Base-by-base conservation (phyloP, 2,888 invertebrate genomes). In the Oeneis ivallda region DNA sequence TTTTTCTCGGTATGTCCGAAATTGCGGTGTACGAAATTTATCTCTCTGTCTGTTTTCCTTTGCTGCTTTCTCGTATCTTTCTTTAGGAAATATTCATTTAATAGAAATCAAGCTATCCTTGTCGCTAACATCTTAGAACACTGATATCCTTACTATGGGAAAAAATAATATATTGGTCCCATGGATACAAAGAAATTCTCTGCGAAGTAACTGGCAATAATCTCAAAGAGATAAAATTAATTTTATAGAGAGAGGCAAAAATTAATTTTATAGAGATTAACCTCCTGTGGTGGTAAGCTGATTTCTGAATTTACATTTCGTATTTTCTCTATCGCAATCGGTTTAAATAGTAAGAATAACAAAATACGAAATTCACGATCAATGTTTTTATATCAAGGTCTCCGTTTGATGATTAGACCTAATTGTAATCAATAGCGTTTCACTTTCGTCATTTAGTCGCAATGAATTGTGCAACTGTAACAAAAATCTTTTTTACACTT, bases 351-450 rank as follows among this genome's bases (percentile, higher is more conserved):
- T 32, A 39, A 49, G 60, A 37, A 45, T 64, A 56, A 66, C 58
- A 19, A 50, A 56, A 43, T 34, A 47, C 45, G 34, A 19, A 60
- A 56, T 64, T 67, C 60, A 67, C 50, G 49, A 56, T 41, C 64
- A 67, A 34, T 57, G 15, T 64, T 67, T 67, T 64, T 60, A 60
- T 64, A 39, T 17, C 60, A 67, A 67, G 67, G 64, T 56, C 64
- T 56, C 26, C n/a, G 34, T 53, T 61, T 52, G 11, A 45, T 43
- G 13, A 41, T 56, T 56, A 41, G 19, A 13, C 2, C 56, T 19
- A 56, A 41, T 39, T 39, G 37, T 41, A 39, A 19, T 41, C 64
- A 54, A 49, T 47, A 32, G 53, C 56, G 49, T 59, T 41, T 56
- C 15, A 64, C 64, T 60, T 64, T 66, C 59, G 43, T 67, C 43